These are phyloP conservation scores for Fragum fragum DNA, from an alignment of 2,888 invertebrate genomes.

Conservation along the genomic window DNA sequence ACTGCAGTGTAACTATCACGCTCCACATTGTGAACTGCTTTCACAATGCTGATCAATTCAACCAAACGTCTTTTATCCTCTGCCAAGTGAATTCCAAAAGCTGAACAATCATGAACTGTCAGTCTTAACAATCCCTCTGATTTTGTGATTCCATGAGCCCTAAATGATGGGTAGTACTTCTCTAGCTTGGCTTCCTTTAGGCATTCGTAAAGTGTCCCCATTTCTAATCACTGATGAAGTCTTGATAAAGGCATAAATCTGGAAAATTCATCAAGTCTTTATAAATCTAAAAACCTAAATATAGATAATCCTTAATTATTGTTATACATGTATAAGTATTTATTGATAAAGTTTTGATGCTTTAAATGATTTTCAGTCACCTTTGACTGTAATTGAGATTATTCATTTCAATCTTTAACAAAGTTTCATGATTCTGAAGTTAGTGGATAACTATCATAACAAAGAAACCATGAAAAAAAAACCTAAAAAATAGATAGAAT, in stretches of 20 bases:
- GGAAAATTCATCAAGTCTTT: no score
- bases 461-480: no score
- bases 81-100: slow-evolving; percentile 80
- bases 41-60: slow-evolving; percentile 84
- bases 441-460: no score
- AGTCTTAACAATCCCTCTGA: slow-evolving; percentile 81
- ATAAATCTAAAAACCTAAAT: not conserved
- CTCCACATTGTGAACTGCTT: slow-evolving; percentile 79
- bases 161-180: slow-evolving; percentile 83
- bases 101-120: slow-evolving; percentile 82
- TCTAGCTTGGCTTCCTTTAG: slow-evolving; percentile 84
- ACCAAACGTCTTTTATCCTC: slow-evolving; percentile 83
- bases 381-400: no score
- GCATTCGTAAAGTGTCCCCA: slow-evolving; percentile 83
- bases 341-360: no score
- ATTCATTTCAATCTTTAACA: no score
- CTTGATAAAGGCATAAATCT: not conserved
- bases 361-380: no score
- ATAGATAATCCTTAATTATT: not conserved
- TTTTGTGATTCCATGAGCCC: slow-evolving; percentile 81
- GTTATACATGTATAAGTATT: no score
- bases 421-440: no score
- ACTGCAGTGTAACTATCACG: slow-evolving; percentile 41
- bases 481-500: no score
- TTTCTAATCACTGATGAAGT: slow-evolving; percentile 35